Conservation (phyloP, 2,113 vertebrate species). For the Grantiella picta region DNA sequence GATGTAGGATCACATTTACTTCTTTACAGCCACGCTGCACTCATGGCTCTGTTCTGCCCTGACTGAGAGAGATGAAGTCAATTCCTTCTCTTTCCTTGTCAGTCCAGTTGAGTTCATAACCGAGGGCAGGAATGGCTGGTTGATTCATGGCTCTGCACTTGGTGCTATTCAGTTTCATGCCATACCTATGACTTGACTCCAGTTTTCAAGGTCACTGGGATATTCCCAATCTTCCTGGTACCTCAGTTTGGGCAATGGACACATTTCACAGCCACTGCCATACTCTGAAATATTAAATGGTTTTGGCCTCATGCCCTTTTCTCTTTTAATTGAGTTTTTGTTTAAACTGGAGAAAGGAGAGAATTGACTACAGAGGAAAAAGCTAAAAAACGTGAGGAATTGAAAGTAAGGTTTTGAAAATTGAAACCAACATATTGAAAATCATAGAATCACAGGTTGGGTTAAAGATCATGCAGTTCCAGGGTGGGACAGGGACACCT, state of each 20-base stretch:
- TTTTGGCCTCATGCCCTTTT: background rate
- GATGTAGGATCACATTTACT: background rate
- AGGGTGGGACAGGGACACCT: background rate
- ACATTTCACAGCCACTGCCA: background rate
- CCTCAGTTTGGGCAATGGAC: background rate
- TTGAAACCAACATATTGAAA: background rate
- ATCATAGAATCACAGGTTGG: rapidly evolving
- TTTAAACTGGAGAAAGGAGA: background rate
- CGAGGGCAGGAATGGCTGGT: background rate
- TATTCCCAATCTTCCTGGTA: background rate
- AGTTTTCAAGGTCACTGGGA: background rate
- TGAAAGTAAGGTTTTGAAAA: background rate
- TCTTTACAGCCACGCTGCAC: background rate
- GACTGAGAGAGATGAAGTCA: background rate
- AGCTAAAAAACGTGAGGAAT: background rate
- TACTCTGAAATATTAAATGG: background rate
- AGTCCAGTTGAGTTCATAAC: background rate
- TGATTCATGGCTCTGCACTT: background rate
- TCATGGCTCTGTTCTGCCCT: background rate
- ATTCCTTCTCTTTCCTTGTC: background rate
- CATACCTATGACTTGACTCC: background rate
- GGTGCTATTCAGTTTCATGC: background rate
- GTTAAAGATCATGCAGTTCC: background rate
- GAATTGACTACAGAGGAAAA: background rate
- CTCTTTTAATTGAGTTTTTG: background rate